Conservation (phyloP, 2,888 invertebrate genomes). For the Schizaphis graminum region DNA sequence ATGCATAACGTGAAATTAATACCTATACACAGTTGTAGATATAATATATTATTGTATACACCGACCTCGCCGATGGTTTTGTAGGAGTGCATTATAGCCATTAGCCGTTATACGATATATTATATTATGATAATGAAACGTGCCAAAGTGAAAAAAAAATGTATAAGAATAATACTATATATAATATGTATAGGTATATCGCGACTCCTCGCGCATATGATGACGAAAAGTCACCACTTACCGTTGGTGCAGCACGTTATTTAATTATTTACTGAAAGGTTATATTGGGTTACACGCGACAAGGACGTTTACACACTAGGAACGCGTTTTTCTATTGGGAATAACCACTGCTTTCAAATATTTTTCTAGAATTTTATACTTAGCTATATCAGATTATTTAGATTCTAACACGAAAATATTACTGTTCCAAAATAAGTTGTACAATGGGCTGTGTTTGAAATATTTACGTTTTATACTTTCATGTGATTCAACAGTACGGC, state of each 20-base stretch:
- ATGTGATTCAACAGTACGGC: background rate
- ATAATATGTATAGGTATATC: background rate
- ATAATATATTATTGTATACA: background rate
- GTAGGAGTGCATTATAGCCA: slow-evolving; percentile 3
- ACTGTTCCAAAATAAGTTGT: background rate
- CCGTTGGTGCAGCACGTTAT: background rate
- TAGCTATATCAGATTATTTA: background rate
- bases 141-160: background rate
- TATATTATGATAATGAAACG: background rate
- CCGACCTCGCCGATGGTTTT: background rate
- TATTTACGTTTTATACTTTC: background rate
- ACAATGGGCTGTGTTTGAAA: background rate
- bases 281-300: background rate
- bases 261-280: background rate
- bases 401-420: background rate
- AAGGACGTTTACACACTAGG: background rate
- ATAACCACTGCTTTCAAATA: background rate
- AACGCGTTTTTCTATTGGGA: background rate
- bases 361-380: background rate
- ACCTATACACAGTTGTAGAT: background rate
- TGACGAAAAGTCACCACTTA: background rate
- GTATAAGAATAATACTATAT: background rate
- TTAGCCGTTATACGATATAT: slow-evolving; percentile 25
- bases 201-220: background rate
- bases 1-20: slow-evolving; percentile 32